phyloP scores from a whole-genome alignment of 2,888 invertebrate genomes.

The Ennomos erosarius region DNA sequence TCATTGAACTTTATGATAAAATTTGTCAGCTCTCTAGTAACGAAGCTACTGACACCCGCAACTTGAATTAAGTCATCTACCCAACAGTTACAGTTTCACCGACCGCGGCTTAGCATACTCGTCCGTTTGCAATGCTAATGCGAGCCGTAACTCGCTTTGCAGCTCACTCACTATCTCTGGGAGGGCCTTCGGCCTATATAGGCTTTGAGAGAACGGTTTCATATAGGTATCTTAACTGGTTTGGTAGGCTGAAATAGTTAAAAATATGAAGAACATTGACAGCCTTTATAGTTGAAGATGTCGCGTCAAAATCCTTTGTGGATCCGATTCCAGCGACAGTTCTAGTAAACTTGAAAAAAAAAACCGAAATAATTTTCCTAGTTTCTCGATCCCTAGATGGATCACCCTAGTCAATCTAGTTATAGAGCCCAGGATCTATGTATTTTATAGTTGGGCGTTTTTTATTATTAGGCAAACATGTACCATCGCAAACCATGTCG shows the following conservation, averaged over 20 bases:
- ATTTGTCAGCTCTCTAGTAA: neutral
- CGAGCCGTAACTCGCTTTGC: slow-evolving; percentile 34
- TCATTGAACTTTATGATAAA: neutral
- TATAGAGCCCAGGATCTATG: no score
- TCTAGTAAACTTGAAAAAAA: no score
- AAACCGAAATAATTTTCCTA: no score
- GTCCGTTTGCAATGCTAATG: slow-evolving; percentile 42
- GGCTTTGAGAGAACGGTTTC: slow-evolving; percentile 21
- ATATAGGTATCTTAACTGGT: slow-evolving; percentile 27
- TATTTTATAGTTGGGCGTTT: no score
- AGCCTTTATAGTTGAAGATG: no score
- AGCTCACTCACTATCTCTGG: slow-evolving; percentile 26
- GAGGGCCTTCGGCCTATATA: slow-evolving; percentile 19
- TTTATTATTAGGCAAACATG: no score
- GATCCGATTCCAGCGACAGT: no score
- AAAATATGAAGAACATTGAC: neutral
- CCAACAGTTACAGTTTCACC: slow-evolving; percentile 4
- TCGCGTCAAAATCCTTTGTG: no score
- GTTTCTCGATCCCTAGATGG: no score
- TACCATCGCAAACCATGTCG: no score
- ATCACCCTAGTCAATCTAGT: no score
- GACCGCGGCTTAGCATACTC: slow-evolving; percentile 36
- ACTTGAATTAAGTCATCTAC: slow-evolving; percentile 5
- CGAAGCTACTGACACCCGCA: neutral
- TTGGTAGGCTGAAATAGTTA: slow-evolving; percentile 8